Evolutionary conservation across 2,113 vertebrate species (phyloP).

Genomic region (Bombycilla garrulus): DNA sequence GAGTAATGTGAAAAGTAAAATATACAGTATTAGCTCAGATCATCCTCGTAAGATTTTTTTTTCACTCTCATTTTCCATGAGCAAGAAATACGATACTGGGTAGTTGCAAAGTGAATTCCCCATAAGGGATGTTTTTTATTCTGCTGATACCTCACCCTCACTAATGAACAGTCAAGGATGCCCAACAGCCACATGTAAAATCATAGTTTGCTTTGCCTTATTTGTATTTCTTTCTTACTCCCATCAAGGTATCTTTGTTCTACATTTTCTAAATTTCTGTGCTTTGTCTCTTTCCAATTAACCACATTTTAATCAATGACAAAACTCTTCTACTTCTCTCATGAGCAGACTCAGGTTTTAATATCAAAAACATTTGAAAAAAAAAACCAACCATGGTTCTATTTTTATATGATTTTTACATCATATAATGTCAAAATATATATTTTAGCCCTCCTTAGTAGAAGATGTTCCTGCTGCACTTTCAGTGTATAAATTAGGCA

Average conservation of each 20-base stretch:
- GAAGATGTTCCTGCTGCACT: background rate
- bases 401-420: background rate
- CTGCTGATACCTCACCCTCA: background rate
- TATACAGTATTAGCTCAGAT: background rate
- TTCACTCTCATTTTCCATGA: background rate
- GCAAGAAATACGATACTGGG: background rate
- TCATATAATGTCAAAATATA: background rate
- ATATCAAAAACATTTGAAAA: background rate
- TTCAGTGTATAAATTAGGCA: background rate
- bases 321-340: background rate
- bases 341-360: background rate
- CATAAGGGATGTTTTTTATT: background rate
- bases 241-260: background rate
- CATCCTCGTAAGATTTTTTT: background rate
- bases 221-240: background rate
- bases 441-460: background rate
- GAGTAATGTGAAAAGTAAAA: background rate
- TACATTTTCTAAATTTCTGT: background rate
- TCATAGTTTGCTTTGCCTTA: background rate
- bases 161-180: background rate
- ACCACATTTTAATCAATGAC: background rate
- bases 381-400: background rate
- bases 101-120: background rate
- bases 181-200: background rate
- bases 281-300: background rate